Percentiles rank a stretch among this genome's conserved stretches.
phyloP scores from a whole-genome alignment of 2,797 vertebrate genomes.

The Sus cebifrons region DNA sequence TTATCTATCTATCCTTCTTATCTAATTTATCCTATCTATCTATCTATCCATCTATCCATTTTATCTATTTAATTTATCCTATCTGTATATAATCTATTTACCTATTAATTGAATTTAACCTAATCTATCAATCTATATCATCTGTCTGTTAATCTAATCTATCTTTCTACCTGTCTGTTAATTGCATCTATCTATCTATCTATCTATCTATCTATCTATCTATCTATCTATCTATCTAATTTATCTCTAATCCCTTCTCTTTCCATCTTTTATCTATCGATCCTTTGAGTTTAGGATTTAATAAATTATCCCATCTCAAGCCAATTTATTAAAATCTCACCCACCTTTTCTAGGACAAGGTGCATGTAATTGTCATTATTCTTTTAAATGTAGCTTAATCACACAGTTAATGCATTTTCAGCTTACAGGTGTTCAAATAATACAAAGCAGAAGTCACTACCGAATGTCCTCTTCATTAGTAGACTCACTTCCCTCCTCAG shows the following conservation, averaged over 20 bases:
- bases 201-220: not conserved
- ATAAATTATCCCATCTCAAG: not conserved
- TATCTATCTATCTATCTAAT: not conserved
- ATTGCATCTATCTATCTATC: not conserved
- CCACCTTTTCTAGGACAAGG: not conserved
- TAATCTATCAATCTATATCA: too few species aligned
- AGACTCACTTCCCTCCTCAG: not conserved
- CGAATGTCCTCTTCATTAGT: not conserved
- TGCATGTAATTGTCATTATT: not conserved
- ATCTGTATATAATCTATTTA: not conserved
- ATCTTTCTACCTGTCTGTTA: too few species aligned
- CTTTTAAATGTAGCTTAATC: not conserved
- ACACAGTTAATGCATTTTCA: not conserved
- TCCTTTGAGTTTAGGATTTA: not conserved
- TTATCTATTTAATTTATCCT: not conserved
- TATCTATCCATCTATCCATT: not conserved
- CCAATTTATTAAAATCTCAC: not conserved
- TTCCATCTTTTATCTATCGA: not conserved
- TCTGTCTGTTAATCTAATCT: not conserved
- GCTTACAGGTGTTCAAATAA: not conserved
- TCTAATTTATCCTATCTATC: not conserved
- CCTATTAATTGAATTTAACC: too few species aligned
- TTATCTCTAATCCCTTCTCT: not conserved
- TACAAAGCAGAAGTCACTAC: not conserved
- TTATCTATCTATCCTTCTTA: not conserved